Conservation (phyloP, 2,888 invertebrate genomes). For the Xestobium rufovillosum region DNA sequence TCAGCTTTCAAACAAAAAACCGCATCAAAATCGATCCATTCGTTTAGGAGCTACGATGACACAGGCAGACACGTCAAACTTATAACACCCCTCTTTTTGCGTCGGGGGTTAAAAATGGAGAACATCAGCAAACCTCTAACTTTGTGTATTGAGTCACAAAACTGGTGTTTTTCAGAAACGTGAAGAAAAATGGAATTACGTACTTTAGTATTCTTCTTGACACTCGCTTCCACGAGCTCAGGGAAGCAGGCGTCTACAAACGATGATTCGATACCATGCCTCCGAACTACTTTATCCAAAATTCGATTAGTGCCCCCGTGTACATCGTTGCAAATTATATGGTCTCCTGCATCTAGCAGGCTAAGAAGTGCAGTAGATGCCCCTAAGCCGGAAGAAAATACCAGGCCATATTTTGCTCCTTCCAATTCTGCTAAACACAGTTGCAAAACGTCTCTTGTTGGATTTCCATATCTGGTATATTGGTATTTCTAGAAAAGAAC, state of each 20-base stretch:
- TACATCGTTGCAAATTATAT: slow-evolving; percentile 86
- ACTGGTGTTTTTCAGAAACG: too few relatives aligned
- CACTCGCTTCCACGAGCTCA: too few relatives aligned
- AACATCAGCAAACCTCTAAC: too few relatives aligned
- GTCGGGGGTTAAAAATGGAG: too few relatives aligned
- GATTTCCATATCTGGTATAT: slow-evolving; percentile 92
- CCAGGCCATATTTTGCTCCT: slow-evolving; percentile 72
- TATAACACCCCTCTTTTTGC: too few relatives aligned
- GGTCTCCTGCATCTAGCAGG: slow-evolving; percentile 77
- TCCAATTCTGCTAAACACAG: slow-evolving; percentile 85
- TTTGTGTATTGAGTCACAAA: too few relatives aligned
- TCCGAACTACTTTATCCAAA: slow-evolving; percentile 47
- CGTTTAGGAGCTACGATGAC: too few relatives aligned
- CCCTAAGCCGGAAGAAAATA: slow-evolving; percentile 88
- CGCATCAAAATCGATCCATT: too few relatives aligned
- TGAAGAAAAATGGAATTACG: too few relatives aligned
- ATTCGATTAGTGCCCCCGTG: slow-evolving; percentile 89
- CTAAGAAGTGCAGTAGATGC: slow-evolving; percentile 69
- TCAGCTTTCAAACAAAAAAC: too few relatives aligned
- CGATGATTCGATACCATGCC: slow-evolving; percentile 65
- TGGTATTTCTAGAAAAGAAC: slow-evolving; percentile 67
- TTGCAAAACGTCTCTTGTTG: slow-evolving; percentile 82
- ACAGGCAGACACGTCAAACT: too few relatives aligned
- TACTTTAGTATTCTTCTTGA: too few relatives aligned
- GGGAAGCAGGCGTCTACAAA: slow-evolving; percentile 83